These are phyloP conservation scores for Poeciliopsis presidionis DNA, from an alignment of 2,797 vertebrate species.

Conservation along the genomic window DNA sequence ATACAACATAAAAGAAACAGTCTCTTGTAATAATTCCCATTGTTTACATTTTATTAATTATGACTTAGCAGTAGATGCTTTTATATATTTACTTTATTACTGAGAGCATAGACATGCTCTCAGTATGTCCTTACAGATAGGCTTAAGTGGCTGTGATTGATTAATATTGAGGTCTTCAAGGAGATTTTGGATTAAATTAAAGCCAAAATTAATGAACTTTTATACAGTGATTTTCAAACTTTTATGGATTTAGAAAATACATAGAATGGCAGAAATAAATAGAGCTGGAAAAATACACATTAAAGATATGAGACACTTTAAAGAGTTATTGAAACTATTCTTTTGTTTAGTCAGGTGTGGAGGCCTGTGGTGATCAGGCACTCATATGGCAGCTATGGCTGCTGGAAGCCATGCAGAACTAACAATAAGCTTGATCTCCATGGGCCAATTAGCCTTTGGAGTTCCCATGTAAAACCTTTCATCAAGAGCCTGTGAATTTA, in stretches of 20 bases:
- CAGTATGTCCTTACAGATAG: constrained; percentile 34
- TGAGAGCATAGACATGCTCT: constrained; percentile 15
- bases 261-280: constrained; percentile 16
- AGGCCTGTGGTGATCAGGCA: constrained; percentile 79
- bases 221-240: constrained; percentile 47
- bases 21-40: not conserved
- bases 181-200: constrained; percentile 54
- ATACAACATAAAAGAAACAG: constrained; percentile 4
- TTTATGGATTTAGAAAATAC: constrained; percentile 46
- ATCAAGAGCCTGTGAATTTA: constrained; percentile 77
- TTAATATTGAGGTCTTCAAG: constrained; percentile 49
- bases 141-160: constrained; percentile 39
- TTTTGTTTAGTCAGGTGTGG: constrained; percentile 82
- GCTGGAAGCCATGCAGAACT: constrained; percentile 81
- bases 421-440: constrained; percentile 82
- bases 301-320: constrained; percentile 56
- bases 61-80: constrained; percentile 15
- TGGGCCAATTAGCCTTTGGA: constrained; percentile 84
- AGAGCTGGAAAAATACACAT: constrained; percentile 33
- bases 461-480: constrained; percentile 82
- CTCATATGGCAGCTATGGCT: constrained; percentile 77
- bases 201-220: constrained; percentile 58
- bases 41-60: constrained; percentile 17
- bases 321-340: constrained; percentile 70
- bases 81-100: constrained; percentile 23